These are phyloP conservation scores for Diglossa cyanea DNA, from an alignment of 2,797 vertebrate genomes.

Conservation along the genomic window DNA sequence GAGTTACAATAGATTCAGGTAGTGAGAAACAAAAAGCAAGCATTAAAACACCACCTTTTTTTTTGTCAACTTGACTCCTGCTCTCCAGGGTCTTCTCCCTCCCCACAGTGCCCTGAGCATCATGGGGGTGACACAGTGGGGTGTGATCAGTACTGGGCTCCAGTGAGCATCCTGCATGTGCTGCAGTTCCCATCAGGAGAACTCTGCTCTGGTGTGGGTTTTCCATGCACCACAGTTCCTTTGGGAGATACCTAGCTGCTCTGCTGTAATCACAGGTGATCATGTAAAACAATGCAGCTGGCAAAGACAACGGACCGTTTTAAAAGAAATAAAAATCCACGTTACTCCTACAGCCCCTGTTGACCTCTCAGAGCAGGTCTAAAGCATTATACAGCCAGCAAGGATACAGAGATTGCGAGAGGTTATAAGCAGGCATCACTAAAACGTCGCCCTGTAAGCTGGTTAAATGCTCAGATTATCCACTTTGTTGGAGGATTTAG, in stretches of 20 bases:
- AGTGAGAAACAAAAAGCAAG: background rate
- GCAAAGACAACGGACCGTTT: background rate
- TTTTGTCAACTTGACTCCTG: background rate
- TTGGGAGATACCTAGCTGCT: rapidly evolving
- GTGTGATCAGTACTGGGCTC: background rate
- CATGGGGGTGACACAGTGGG: rapidly evolving
- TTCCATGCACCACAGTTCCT: background rate
- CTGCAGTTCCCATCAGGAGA: background rate
- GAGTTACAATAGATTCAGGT: background rate
- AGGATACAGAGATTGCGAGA: background rate
- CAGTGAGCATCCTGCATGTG: rapidly evolving
- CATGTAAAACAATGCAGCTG: rapidly evolving
- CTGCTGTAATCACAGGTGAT: rapidly evolving
- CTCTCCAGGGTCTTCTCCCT: rapidly evolving
- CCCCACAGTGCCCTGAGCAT: background rate
- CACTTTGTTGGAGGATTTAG: background rate
- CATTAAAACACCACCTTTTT: rapidly evolving
- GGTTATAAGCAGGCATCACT: background rate
- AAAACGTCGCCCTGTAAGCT: background rate
- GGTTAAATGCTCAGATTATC: background rate
- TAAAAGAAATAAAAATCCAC: background rate
- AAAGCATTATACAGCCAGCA: background rate
- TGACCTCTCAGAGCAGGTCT: background rate
- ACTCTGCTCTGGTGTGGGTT: rapidly evolving
- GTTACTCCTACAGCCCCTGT: rapidly evolving